Evolutionary conservation across 2,797 vertebrate genomes (phyloP).

Genomic region (Hydrophis major): DNA sequence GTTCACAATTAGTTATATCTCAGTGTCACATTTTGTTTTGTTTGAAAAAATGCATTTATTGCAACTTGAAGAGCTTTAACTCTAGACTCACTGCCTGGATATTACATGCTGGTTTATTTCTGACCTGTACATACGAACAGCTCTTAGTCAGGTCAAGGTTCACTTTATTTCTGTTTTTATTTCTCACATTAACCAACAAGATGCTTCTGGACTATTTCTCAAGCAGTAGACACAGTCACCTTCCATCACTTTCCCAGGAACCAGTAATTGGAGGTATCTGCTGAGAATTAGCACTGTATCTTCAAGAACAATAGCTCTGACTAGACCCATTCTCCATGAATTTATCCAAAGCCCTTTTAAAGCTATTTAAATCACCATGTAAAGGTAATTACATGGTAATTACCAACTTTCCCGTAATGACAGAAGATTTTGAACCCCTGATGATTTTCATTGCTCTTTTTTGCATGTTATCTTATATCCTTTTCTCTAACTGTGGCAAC

Average conservation of each 20-base stretch:
- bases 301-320: background rate
- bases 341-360: background rate
- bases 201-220: background rate
- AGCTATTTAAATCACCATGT: background rate
- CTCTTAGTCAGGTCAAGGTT: background rate
- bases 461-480: background rate
- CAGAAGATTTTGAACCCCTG: background rate
- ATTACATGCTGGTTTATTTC: background rate
- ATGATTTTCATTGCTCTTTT: background rate
- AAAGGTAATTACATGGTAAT: background rate
- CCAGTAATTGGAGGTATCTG: background rate
- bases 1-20: background rate
- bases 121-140: background rate
- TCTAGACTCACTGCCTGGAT: background rate
- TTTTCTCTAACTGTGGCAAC: background rate
- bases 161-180: background rate
- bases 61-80: background rate
- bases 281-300: background rate
- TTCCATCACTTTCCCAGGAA: background rate
- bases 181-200: background rate
- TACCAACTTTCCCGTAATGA: background rate
- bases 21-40: background rate
- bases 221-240: background rate
- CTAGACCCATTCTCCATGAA: background rate
- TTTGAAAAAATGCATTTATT: background rate